Percentiles rank a stretch among this genome's conserved stretches.
Evolutionary conservation across 2,888 invertebrate species (phyloP).

Genomic region (Dascillus cervinus): DNA sequence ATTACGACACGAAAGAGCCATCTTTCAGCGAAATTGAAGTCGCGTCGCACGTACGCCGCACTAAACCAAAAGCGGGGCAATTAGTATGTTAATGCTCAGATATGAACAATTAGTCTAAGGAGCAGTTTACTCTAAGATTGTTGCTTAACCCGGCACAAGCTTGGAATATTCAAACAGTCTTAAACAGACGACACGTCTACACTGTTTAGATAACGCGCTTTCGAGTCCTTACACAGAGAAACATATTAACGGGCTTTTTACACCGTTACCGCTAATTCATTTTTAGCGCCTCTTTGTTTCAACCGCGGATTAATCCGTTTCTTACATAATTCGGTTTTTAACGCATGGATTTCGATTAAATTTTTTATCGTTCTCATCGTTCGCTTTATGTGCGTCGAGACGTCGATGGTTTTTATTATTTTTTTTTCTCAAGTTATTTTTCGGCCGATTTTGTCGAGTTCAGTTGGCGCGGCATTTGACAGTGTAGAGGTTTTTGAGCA

Average conservation of each 20-base stretch:
- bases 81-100: constrained; percentile 42
- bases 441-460: constrained; percentile 1
- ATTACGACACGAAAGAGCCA: constrained; percentile 6
- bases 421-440: too few species aligned
- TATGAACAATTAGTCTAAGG: constrained; percentile 42
- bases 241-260: constrained; percentile 23
- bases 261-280: constrained; percentile 16
- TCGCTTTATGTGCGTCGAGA: too few species aligned
- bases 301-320: too few species aligned
- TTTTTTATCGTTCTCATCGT: too few species aligned
- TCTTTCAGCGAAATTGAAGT: neutral
- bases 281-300: too few species aligned
- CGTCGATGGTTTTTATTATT: too few species aligned
- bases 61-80: constrained; percentile 39
- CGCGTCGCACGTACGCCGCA: constrained; percentile 24
- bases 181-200: constrained; percentile 42
- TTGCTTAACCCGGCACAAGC: constrained; percentile 39
- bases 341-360: too few species aligned
- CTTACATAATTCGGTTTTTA: too few species aligned
- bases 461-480: constrained; percentile 9
- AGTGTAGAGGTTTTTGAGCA: constrained; percentile 21
- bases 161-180: constrained; percentile 44
- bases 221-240: constrained; percentile 28
- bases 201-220: constrained; percentile 40
- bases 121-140: constrained; percentile 35